A percentile compares a stretch with the other conserved stretches of the same genome.
These are phyloP conservation scores for Pachyseris speciosa DNA, from an alignment of 64 coral and sea anemone genomes.

Conservation along the genomic window DNA sequence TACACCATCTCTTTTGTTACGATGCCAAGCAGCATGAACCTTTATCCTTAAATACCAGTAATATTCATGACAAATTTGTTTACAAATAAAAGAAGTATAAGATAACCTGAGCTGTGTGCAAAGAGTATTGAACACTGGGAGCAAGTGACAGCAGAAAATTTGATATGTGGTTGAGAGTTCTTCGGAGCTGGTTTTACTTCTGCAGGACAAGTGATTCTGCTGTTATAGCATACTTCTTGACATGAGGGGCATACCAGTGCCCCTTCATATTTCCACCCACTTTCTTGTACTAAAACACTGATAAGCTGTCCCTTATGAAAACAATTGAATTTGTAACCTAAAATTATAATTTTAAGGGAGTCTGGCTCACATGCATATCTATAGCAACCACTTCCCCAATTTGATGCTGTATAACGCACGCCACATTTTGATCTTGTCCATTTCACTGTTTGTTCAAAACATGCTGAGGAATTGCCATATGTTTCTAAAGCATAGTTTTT, in stretches of 20 bases:
- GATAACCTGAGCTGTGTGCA: not conserved
- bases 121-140: not conserved
- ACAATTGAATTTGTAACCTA: slow-evolving; percentile 82
- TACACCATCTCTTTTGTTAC: too few species aligned
- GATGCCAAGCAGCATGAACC: not conserved
- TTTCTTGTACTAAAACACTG: slow-evolving; percentile 53
- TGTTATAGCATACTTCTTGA: slow-evolving; percentile 70
- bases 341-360: slow-evolving; percentile 74
- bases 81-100: not conserved
- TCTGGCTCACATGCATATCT: slow-evolving; percentile 56
- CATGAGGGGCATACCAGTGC: slow-evolving; percentile 84
- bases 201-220: slow-evolving; percentile 47
- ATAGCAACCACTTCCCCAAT: slow-evolving; percentile 97
- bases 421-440: slow-evolving; percentile 84
- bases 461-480: slow-evolving; percentile 65
- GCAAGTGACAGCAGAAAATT: slow-evolving; percentile 48
- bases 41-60: not conserved
- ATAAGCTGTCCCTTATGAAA: slow-evolving; percentile 75
- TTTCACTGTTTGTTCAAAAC: slow-evolving; percentile 71
- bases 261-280: slow-evolving; percentile 73
- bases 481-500: slow-evolving; percentile 92
- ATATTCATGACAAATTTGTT: not conserved
- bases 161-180: slow-evolving; percentile 67
- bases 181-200: slow-evolving; percentile 30
- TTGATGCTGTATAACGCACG: slow-evolving; percentile 60